Conservation (phyloP, 2,888 invertebrate genomes). For the Copidosoma aretas region DNA sequence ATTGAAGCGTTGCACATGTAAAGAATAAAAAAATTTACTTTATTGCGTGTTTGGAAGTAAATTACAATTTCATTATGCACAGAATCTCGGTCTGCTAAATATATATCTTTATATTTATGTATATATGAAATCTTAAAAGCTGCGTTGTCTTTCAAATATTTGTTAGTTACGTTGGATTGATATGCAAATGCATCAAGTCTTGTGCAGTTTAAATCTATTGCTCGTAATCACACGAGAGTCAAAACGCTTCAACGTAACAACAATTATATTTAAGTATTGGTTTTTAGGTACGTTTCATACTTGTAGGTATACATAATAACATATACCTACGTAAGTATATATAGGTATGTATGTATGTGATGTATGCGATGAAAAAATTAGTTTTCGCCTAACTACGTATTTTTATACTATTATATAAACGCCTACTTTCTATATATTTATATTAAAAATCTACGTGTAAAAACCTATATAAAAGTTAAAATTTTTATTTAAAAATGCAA, state of each 20-base stretch:
- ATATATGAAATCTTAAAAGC: neutral
- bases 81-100: constrained; percentile 12
- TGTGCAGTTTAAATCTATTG: constrained; percentile 15
- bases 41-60: constrained; percentile 26
- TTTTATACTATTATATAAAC: too few species aligned
- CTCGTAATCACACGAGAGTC: constrained; percentile 11
- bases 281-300: neutral
- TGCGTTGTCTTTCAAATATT: constrained; percentile 8
- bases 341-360: constrained; percentile 26
- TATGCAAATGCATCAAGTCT: constrained; percentile 31
- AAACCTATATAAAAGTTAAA: constrained; percentile 28
- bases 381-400: constrained; percentile 15
- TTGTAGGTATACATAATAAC: too few species aligned
- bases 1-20: constrained; percentile 12
- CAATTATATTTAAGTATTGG: too few species aligned
- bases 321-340: neutral
- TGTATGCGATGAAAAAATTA: neutral
- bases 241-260: too few species aligned
- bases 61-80: constrained; percentile 19
- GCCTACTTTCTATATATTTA: too few species aligned
- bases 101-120: neutral
- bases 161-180: constrained; percentile 13
- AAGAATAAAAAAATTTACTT: constrained; percentile 28
- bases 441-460: constrained; percentile 15
- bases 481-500: constrained; percentile 27